Evolutionary conservation across 2,113 vertebrate genomes (phyloP), one percentile per base, ranked within the genome.

Genomic region (Chinchilla lanigera): DNA sequence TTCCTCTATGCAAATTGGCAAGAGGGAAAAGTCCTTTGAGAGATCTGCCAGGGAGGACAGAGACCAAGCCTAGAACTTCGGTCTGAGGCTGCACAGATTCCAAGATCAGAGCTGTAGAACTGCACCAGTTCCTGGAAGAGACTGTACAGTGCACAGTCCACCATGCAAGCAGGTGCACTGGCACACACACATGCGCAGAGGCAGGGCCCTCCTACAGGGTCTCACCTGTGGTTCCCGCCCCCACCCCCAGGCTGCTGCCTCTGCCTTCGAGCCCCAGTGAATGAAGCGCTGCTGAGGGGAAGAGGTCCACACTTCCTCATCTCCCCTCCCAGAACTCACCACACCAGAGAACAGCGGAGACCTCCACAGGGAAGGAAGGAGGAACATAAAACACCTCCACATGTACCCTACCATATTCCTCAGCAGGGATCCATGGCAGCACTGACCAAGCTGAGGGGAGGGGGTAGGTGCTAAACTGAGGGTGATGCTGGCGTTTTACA

Each of bases 171-270:
- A 35, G 7, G 41, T 26, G 14, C 20, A 11, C 12, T 1, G 44
- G 17, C 24, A 61, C 10, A 12, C 24, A 33, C 1, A 0, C 78
- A 13, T 0, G 22, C 5, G 33, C 11, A 4, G 33, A 52, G 3
- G 7, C 19, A 44, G 24, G 58, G 38, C 6, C 87, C 81, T 47
- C 8, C 3, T 14, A 50, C 35, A 33, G 28, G 17, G 7, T 35
- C 33, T 28, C 38, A 30, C 30, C 28, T 50, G 17, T 26, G n/a
- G 35, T n/a, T 14, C 65, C 33, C 65, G 6, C 41, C 65, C 65
- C 33, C 16, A 7, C 14, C 54, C 24, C 35, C 58, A 85, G 17
- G 8, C 83, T 63, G 26, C 83, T 26, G 44, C 69, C 61, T 75
- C 56, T 30, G 16, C 35, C 10, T 8, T 54, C 69, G 56, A 77